Evolutionary conservation across 2,797 vertebrate species (phyloP).

Genomic region (Odontamblyopus lacepedii): DNA sequence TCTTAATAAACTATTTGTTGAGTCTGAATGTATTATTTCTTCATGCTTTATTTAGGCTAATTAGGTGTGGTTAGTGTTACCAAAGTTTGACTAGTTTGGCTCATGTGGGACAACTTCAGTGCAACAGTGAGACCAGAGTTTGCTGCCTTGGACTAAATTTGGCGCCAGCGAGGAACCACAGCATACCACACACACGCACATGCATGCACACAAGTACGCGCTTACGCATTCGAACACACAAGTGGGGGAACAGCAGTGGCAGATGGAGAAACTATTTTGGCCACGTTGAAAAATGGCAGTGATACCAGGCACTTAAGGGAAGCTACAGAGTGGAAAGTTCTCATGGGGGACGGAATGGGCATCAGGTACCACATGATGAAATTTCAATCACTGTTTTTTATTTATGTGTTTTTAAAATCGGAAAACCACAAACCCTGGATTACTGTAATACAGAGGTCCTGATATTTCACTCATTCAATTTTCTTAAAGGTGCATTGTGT

Average conservation of each 20-base stretch:
- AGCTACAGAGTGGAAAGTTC: slow-evolving; percentile 46
- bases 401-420: background rate
- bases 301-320: slow-evolving; percentile 41
- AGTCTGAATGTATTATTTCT: too few relatives aligned
- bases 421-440: background rate
- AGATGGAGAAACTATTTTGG: slow-evolving; percentile 81
- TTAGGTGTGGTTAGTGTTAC: too few relatives aligned
- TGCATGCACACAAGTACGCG: background rate
- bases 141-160: slow-evolving; percentile 71
- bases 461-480: background rate
- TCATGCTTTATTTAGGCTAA: too few relatives aligned
- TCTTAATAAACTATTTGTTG: too few relatives aligned
- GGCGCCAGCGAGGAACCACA: slow-evolving; percentile 65
- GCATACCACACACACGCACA: slow-evolving; percentile 60
- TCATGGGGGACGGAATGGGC: slow-evolving; percentile 14
- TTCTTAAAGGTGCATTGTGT: background rate
- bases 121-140: slow-evolving; percentile 53
- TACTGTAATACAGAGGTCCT: background rate
- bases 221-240: slow-evolving; percentile 35
- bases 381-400: background rate
- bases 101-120: slow-evolving; percentile 38
- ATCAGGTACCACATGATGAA: background rate
- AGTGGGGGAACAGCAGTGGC: slow-evolving; percentile 61
- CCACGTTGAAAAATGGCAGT: slow-evolving; percentile 68
- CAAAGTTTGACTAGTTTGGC: slow-evolving; percentile 26